Evolutionary conservation across 2,888 invertebrate species (phyloP).

Genomic region (Microctonus aethiopoides): DNA sequence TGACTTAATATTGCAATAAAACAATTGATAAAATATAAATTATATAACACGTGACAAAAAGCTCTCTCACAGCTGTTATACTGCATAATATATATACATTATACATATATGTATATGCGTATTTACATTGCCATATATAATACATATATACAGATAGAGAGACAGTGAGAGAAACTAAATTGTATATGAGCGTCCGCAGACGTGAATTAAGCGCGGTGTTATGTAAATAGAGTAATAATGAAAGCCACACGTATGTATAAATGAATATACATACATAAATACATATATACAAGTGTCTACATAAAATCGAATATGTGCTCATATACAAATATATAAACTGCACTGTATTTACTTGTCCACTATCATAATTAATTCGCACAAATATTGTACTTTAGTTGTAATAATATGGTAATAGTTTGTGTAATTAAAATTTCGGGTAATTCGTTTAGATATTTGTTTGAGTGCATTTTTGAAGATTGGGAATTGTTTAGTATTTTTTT

Average conservation of each 20-base stretch:
- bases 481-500: no score
- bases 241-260: slow-evolving; percentile 29
- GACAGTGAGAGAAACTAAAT: background rate
- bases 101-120: background rate
- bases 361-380: slow-evolving; percentile 35
- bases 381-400: slow-evolving; percentile 51
- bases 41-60: background rate
- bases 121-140: no score
- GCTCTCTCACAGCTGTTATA: slow-evolving; percentile 3
- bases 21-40: background rate
- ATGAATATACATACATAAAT: background rate
- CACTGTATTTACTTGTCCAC: background rate
- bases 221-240: slow-evolving; percentile 55
- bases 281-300: background rate
- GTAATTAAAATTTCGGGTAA: no score
- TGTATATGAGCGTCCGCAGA: slow-evolving; percentile 38
- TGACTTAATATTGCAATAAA: no score
- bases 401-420: slow-evolving; percentile 59
- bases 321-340: slow-evolving; percentile 3
- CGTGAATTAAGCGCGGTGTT: slow-evolving; percentile 50
- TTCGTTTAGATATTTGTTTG: no score
- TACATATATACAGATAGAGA: background rate
- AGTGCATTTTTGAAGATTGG: no score
- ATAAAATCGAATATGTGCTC: slow-evolving; percentile 12
- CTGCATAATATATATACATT: background rate